phyloP scores from a whole-genome alignment of 2,888 invertebrate species.

The Mactromeris polynyma region DNA sequence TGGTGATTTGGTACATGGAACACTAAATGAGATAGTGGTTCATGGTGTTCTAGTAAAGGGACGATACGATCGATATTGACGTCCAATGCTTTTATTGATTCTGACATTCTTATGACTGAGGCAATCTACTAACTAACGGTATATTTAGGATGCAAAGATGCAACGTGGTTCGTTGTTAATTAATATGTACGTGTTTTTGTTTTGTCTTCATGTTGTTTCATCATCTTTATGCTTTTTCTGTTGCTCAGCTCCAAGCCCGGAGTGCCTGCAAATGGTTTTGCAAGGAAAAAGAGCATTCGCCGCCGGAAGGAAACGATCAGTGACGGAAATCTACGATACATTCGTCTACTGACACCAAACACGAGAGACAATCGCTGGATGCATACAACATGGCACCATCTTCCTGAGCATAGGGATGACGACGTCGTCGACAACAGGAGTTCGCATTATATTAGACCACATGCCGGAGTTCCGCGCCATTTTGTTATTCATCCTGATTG shows the following conservation, averaged over 20 bases:
- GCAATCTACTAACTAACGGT: neutral
- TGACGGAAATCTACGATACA: constrained; percentile 68
- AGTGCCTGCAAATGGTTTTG: constrained; percentile 1
- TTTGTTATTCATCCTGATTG: constrained; percentile 85
- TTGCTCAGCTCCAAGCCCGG: constrained; percentile 54
- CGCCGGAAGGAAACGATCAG: constrained; percentile 47
- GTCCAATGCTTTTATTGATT: too few relatives aligned
- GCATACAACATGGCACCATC: constrained; percentile 86
- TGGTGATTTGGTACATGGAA: too few relatives aligned
- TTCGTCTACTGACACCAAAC: constrained; percentile 80
- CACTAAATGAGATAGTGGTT: too few relatives aligned
- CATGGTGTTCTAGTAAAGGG: too few relatives aligned
- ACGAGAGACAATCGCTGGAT: constrained; percentile 83
- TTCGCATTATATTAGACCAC: constrained; percentile 80
- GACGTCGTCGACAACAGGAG: constrained; percentile 78
- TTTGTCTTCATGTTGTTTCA: neutral
- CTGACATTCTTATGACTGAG: too few relatives aligned
- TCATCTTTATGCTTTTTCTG: constrained; percentile 29
- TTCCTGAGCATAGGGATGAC: constrained; percentile 78
- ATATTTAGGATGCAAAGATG: neutral
- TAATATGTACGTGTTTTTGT: neutral
- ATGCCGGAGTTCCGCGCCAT: constrained; percentile 77
- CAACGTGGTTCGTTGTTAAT: neutral
- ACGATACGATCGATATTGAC: too few relatives aligned
- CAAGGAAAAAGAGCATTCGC: constrained; percentile 25